These are phyloP conservation scores for Cheilosia impressa DNA, from an alignment of 2,888 invertebrate species.

Conservation along the genomic window DNA sequence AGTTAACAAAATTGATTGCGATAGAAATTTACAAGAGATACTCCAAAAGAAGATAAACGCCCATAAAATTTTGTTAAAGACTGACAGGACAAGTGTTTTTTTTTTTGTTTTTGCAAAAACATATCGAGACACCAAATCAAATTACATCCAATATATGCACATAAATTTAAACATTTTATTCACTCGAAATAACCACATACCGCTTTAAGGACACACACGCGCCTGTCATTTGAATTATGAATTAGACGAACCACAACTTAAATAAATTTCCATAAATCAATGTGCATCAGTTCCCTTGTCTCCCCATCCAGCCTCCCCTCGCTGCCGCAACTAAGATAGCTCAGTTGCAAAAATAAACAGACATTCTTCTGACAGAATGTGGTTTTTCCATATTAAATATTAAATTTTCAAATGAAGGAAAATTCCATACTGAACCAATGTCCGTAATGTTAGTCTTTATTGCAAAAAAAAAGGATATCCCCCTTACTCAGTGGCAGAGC, in stretches of 20 bases:
- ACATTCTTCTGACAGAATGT: slow-evolving; percentile 11
- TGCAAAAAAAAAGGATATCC: slow-evolving; percentile 24
- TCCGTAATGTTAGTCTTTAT: slow-evolving; percentile 5
- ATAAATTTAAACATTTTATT: background rate
- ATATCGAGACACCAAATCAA: slow-evolving; percentile 6
- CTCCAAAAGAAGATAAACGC: too few species aligned
- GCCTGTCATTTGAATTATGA: slow-evolving; percentile 19
- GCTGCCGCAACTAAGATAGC: background rate
- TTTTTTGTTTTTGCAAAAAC: background rate
- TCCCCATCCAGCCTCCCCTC: background rate
- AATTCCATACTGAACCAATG: slow-evolving; percentile 35
- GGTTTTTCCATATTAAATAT: slow-evolving; percentile 14
- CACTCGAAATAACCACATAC: background rate
- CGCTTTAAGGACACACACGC: background rate
- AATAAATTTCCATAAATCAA: slow-evolving; percentile 61
- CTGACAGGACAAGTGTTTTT: background rate
- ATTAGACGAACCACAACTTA: slow-evolving; percentile 29
- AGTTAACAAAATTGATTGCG: too few species aligned
- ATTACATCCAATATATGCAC: background rate
- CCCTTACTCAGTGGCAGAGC: background rate
- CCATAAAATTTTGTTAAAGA: background rate
- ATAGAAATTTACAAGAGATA: too few species aligned
- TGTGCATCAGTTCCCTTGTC: slow-evolving; percentile 7
- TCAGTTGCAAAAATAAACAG: background rate
- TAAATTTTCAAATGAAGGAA: slow-evolving; percentile 33